phyloP scores from a whole-genome alignment of 2,113 vertebrate genomes.

The Paraplagusia blochii region DNA sequence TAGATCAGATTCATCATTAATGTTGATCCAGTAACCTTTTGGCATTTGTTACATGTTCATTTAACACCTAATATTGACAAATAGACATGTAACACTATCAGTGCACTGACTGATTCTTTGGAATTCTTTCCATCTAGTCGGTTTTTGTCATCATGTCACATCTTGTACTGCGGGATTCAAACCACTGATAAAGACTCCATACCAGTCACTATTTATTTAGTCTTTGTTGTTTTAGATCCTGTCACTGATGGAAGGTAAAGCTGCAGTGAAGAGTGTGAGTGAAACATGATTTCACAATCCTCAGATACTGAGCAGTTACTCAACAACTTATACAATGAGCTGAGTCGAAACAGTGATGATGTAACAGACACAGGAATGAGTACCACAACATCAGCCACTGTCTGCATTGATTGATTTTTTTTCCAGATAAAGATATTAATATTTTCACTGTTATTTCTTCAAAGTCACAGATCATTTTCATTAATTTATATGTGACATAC shows the following conservation, averaged over 20 bases:
- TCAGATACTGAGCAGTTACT: background rate
- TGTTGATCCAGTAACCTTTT: too few species aligned
- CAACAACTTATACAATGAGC: background rate
- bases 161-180: background rate
- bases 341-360: background rate
- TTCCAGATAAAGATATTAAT: background rate
- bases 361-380: background rate
- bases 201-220: background rate
- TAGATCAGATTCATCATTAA: too few species aligned
- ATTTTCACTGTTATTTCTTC: conserved; percentile 13
- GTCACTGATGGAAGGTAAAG: background rate
- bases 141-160: background rate
- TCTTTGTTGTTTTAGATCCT: background rate
- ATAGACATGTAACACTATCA: too few species aligned
- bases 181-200: background rate
- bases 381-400: background rate
- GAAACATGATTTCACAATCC: background rate
- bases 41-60: too few species aligned
- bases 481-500: background rate
- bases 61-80: too few species aligned
- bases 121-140: too few species aligned
- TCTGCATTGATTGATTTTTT: background rate
- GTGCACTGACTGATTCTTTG: too few species aligned
- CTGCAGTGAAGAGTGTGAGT: conserved; percentile 1
- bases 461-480: conserved; percentile 8